Conservation (phyloP, 2,888 invertebrate genomes). For the Sussaba pulchella region DNA sequence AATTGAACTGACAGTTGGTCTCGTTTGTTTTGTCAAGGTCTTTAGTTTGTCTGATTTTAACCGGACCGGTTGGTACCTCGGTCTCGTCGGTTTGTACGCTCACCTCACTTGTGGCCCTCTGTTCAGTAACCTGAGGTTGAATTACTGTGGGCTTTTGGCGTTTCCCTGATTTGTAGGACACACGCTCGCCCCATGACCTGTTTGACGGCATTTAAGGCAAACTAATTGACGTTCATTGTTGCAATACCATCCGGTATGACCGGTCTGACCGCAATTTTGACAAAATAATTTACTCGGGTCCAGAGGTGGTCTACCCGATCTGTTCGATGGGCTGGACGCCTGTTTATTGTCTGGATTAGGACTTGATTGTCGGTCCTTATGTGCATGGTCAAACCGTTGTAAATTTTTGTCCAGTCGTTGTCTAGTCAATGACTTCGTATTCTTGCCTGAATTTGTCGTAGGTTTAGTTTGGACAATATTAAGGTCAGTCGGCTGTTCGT, state of each 20-base stretch:
- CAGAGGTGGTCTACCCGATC: background rate
- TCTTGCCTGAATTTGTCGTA: background rate
- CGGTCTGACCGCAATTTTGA: background rate
- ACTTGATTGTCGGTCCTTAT: background rate
- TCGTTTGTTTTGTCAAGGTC: too few relatives aligned
- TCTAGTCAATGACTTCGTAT: constrained; percentile 29
- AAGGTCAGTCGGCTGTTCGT: background rate
- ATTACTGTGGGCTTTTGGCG: constrained; percentile 46
- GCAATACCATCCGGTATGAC: background rate
- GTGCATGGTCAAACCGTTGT: constrained; percentile 1
- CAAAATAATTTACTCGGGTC: constrained; percentile 6
- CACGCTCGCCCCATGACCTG: constrained; percentile 9
- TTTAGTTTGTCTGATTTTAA: too few relatives aligned
- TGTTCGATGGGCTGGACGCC: background rate
- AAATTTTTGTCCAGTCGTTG: constrained; percentile 41
- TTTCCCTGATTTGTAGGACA: constrained; percentile 31
- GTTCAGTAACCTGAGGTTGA: constrained; percentile 23
- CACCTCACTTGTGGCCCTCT: constrained; percentile 31
- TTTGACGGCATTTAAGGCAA: constrained; percentile 20
- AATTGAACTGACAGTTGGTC: too few relatives aligned
- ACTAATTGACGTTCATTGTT: constrained; percentile 5
- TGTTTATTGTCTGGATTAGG: too few relatives aligned
- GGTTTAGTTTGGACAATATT: background rate
- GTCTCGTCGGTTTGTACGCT: background rate
- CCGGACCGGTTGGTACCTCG: too few relatives aligned